These are phyloP conservation scores for Propsilocerus akamusi DNA, from an alignment of 1,140 invertebrate genomes.

Conservation along the genomic window DNA sequence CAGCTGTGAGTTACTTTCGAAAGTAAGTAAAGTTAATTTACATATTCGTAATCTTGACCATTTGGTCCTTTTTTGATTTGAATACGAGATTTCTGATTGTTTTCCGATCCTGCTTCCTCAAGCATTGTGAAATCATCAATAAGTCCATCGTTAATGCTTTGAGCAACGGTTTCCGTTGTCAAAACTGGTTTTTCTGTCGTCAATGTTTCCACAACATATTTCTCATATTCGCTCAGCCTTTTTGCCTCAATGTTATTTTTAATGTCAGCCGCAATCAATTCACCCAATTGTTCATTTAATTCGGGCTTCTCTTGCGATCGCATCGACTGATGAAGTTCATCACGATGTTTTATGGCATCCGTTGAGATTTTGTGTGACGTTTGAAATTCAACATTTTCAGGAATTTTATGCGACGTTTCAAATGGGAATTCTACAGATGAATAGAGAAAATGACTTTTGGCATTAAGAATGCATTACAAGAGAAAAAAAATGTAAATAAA, in stretches of 20 bases:
- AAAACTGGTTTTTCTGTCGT: slow-evolving; percentile 12
- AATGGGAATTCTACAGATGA: slow-evolving; percentile 7
- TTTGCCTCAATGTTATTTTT: slow-evolving; percentile 25
- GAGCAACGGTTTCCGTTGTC: slow-evolving; percentile 9
- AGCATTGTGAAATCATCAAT: slow-evolving; percentile 18
- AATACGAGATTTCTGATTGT: slow-evolving; percentile 39
- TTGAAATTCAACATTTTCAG: slow-evolving; percentile 16
- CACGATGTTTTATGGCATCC: neutral
- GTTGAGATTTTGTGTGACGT: slow-evolving; percentile 18
- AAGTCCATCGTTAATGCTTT: slow-evolving; percentile 16
- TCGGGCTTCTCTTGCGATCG: slow-evolving; percentile 22
- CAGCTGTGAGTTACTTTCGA: too few relatives aligned
- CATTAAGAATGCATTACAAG: slow-evolving; percentile 1
- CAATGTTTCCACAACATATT: slow-evolving; percentile 12
- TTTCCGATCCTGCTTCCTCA: slow-evolving; percentile 20
- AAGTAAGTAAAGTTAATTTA: too few relatives aligned
- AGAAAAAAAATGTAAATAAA: neutral
- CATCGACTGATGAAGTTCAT: slow-evolving; percentile 17
- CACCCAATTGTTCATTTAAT: slow-evolving; percentile 20
- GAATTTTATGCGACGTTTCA: slow-evolving; percentile 20
- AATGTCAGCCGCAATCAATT: slow-evolving; percentile 23
- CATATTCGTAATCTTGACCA: slow-evolving; percentile 76
- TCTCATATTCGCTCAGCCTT: slow-evolving; percentile 20
- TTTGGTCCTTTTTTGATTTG: slow-evolving; percentile 78
- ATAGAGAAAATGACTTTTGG: neutral